phyloP scores from a whole-genome alignment of 64 coral and sea anemone species.

The Platygyra sinensis region DNA sequence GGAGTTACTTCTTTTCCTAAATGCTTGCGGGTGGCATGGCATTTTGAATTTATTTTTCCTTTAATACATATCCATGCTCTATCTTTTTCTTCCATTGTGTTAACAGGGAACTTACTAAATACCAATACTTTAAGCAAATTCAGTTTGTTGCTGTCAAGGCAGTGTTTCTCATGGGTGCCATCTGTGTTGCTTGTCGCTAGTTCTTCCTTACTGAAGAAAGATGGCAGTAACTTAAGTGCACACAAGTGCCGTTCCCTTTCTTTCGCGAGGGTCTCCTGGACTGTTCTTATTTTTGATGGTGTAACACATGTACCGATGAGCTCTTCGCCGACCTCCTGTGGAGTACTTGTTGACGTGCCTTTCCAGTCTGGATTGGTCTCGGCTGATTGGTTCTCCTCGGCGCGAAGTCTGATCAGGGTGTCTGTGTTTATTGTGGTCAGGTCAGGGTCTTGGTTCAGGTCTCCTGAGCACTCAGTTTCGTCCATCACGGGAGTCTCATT shows the following conservation, averaged over 20 bases:
- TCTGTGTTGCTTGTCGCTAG: constrained; percentile 62
- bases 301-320: constrained; percentile 47
- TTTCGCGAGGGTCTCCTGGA: constrained; percentile 33
- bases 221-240: too few species aligned
- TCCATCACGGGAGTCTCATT: neutral
- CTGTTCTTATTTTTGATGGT: constrained; percentile 19
- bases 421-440: constrained; percentile 36
- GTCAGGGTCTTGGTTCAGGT: neutral
- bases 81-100: neutral
- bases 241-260: constrained; percentile 48
- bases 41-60: constrained; percentile 6
- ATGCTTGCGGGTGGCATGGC: neutral
- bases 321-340: too few species aligned
- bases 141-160: constrained; percentile 35
- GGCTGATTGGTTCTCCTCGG: neutral
- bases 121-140: constrained; percentile 19
- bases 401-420: neutral
- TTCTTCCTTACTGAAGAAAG: constrained; percentile 56
- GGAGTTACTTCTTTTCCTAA: too few species aligned
- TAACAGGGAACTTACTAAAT: neutral
- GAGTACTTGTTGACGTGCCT: constrained; percentile 31
- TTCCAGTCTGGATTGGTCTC: neutral
- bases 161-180: constrained; percentile 16
- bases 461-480: neutral
- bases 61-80: neutral